Base-by-base conservation (phyloP, 2,797 vertebrate genomes). In the Poeciliopsis turneri region DNA sequence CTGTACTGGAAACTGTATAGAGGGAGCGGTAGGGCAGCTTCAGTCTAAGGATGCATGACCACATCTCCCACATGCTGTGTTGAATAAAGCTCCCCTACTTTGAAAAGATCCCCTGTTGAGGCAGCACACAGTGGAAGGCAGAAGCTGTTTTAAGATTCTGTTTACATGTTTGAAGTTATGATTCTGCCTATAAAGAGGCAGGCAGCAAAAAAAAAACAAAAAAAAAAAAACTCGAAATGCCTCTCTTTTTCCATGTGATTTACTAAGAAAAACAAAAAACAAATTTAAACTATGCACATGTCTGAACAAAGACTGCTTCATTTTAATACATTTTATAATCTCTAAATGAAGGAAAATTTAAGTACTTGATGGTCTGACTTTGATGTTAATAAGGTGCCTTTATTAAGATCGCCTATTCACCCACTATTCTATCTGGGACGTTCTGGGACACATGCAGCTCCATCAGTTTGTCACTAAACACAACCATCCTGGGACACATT, bases 141-240 rank as follows among this genome's bases (percentile, higher is more conserved):
- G 10, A 69, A 43, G 68, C 64, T n/a, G 11, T 45, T 70, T 45
- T 28, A 70, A 16, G 68, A 70, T 70, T 70, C 68, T 43, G 68
- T 45, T 70, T 45, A 45, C 25, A 70, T 45, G 41, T 70, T 45
- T 70, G 68, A 70, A 43, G 25, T 45, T 68, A 5, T 68, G 64
- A 68, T 70, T 70, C 41, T 70, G 68, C 15, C 68, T 45, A 8
- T 70, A 45, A 45, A 28, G 25, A 69, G 12, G 23, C 66, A 43
- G 25, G 41, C 66, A 61, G 49, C 49, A 61, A 69, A 2, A 41
- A 41, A 41, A 7, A 23, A 39, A 11, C n/a, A 1, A 20, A 39
- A 36, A 11, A 5, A 39, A 18, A 64, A 33, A 4, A 2, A 0
- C 41, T 16, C 11, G 36, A 68, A 41, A 68, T 41, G 1, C 64